These are phyloP conservation scores for Polietes domitor DNA, from an alignment of 2,888 invertebrate species.

Conservation along the genomic window DNA sequence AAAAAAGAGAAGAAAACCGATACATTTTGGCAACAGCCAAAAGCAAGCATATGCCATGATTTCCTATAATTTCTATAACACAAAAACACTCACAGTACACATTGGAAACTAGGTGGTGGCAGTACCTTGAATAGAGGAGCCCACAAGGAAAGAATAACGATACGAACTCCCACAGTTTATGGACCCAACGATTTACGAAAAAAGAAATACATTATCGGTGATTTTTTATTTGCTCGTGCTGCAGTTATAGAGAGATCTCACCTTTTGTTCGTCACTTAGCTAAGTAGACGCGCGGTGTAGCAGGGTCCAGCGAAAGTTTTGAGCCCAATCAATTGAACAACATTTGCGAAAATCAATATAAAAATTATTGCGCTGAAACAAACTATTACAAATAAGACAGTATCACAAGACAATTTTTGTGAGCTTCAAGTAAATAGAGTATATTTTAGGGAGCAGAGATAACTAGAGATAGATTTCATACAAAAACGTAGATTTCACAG, in stretches of 20 bases:
- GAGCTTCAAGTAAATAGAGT: too few relatives aligned
- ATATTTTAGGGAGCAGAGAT: too few relatives aligned
- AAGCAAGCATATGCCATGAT: slow-evolving; percentile 61
- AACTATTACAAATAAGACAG: too few relatives aligned
- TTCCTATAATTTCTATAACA: slow-evolving; percentile 57
- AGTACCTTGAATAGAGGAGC: slow-evolving; percentile 27
- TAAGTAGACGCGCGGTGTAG: not conserved
- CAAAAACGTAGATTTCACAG: not conserved
- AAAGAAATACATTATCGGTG: not conserved
- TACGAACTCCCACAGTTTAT: slow-evolving; percentile 59
- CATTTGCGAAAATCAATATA: too few relatives aligned
- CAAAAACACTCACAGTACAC: slow-evolving; percentile 9
- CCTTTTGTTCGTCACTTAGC: slow-evolving; percentile 46
- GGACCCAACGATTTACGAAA: slow-evolving; percentile 31
- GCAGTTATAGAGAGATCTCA: slow-evolving; percentile 47
- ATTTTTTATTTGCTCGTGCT: slow-evolving; percentile 6
- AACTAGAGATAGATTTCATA: too few relatives aligned
- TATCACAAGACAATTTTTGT: too few relatives aligned
- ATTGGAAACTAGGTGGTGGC: slow-evolving; percentile 38
- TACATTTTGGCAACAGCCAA: slow-evolving; percentile 15
- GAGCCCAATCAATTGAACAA: too few relatives aligned
- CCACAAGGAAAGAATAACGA: slow-evolving; percentile 37
- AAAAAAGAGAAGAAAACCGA: not conserved
- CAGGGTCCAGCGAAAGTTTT: not conserved
- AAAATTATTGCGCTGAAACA: too few relatives aligned